phyloP scores from a whole-genome alignment of 2,797 vertebrate genomes.

The Crypturellus tataupa region DNA sequence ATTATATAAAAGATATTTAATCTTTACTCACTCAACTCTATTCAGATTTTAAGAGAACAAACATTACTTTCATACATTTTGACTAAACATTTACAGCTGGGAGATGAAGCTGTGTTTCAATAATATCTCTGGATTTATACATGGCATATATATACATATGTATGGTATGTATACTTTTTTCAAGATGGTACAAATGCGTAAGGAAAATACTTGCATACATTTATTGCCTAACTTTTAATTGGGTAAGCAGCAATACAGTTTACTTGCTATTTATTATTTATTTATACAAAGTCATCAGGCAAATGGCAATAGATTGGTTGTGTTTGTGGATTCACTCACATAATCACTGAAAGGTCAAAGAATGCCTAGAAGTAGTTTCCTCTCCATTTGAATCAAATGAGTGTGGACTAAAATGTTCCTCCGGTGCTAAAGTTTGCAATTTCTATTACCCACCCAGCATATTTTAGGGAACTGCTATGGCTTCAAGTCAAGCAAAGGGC shows the following conservation, averaged over 20 bases:
- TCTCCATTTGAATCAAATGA: slow-evolving; percentile 33
- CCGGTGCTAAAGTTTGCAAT: slow-evolving; percentile 21
- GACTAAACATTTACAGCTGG: background rate
- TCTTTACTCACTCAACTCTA: background rate
- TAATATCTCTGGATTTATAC: background rate
- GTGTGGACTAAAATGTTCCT: slow-evolving; percentile 14
- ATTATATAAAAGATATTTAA: background rate
- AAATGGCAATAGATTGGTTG: background rate
- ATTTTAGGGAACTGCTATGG: slow-evolving; percentile 40
- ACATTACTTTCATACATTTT: background rate
- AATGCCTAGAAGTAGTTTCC: slow-evolving; percentile 24
- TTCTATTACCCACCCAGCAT: slow-evolving; percentile 28
- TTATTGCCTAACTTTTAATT: slow-evolving; percentile 11
- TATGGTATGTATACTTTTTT: background rate
- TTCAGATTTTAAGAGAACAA: background rate
- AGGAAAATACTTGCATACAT: background rate
- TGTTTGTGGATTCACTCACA: slow-evolving; percentile 7
- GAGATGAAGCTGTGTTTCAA: background rate
- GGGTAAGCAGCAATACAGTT: background rate
- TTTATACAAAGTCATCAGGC: background rate
- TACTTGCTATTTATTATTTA: background rate
- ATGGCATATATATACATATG: too few species aligned
- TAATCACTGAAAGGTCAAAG: slow-evolving; percentile 33
- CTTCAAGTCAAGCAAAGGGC: slow-evolving; percentile 32
- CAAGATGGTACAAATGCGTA: background rate